Percentiles rank a stretch among this genome's conserved stretches.
phyloP scores from a whole-genome alignment of 1,140 invertebrate genomes.

The Drosophila nigrodunni region DNA sequence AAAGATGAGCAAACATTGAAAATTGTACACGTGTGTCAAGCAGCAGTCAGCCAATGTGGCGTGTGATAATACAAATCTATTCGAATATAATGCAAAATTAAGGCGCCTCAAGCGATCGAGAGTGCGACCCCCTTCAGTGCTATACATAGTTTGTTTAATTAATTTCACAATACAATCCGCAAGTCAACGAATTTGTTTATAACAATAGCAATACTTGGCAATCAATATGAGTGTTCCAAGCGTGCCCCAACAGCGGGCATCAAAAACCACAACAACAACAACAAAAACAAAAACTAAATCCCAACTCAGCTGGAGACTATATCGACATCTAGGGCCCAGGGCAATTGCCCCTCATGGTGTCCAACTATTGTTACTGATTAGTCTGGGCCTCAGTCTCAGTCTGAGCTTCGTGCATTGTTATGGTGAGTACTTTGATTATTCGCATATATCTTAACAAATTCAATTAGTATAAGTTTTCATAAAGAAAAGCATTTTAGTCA shows the following conservation, averaged over 20 bases:
- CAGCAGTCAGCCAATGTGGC: slow-evolving; percentile 38
- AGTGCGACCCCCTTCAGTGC: slow-evolving; percentile 41
- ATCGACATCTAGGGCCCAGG: slow-evolving; percentile 25
- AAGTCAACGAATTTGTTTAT: slow-evolving; percentile 47
- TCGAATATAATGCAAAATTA: slow-evolving; percentile 65
- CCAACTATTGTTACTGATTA: slow-evolving; percentile 66
- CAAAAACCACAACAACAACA: slow-evolving; percentile 41
- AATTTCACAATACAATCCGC: slow-evolving; percentile 68
- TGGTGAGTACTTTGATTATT: slow-evolving; percentile 63
- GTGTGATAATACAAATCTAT: slow-evolving; percentile 51
- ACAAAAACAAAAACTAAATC: slow-evolving; percentile 48
- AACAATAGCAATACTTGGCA: slow-evolving; percentile 63
- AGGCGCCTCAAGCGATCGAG: slow-evolving; percentile 28
- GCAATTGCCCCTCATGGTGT: slow-evolving; percentile 37
- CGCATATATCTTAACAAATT: slow-evolving; percentile 44
- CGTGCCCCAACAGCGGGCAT: slow-evolving; percentile 69
- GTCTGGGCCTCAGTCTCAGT: slow-evolving; percentile 65
- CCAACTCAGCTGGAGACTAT: slow-evolving; percentile 35
- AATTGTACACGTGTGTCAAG: slow-evolving; percentile 1
- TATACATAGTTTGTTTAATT: slow-evolving; percentile 68
- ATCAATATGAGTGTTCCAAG: slow-evolving; percentile 78
- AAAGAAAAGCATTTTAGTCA: not conserved
- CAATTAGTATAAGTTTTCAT: slow-evolving; percentile 59
- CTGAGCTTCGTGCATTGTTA: slow-evolving; percentile 72
- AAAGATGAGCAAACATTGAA: slow-evolving; percentile 56